phyloP scores from a whole-genome alignment of 2,113 vertebrate species.

The Psammodynastes pulverulentus region DNA sequence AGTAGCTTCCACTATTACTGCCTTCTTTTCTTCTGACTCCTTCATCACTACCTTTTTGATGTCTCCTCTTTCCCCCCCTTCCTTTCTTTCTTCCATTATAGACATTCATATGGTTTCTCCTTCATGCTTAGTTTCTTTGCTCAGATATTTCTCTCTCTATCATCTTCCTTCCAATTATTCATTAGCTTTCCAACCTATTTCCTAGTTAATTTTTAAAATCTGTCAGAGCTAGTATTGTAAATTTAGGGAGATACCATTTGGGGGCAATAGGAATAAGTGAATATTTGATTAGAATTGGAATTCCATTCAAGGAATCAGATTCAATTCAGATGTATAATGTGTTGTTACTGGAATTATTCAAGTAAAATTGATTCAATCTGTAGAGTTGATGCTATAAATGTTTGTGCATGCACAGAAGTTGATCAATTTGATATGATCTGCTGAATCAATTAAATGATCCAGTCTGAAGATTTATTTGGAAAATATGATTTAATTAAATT shows the following conservation, averaged over 20 bases:
- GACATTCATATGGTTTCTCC: background rate
- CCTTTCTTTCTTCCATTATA: background rate
- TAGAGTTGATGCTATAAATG: background rate
- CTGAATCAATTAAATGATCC: background rate
- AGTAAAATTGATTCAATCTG: background rate
- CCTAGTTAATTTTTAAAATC: background rate
- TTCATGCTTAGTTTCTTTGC: background rate
- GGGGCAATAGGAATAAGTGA: background rate
- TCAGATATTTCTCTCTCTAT: background rate
- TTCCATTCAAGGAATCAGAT: background rate
- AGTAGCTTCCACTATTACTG: background rate
- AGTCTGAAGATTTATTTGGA: background rate
- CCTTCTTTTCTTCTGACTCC: background rate
- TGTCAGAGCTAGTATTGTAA: background rate
- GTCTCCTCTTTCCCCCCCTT: background rate
- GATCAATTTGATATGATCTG: background rate
- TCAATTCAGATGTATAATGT: background rate
- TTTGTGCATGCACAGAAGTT: background rate
- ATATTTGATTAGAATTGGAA: background rate
- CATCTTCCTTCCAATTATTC: background rate
- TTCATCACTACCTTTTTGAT: background rate
- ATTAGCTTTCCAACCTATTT: background rate
- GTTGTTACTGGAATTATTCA: background rate
- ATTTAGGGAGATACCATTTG: background rate
- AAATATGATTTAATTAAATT: background rate